Evolutionary conservation across 2,888 invertebrate species (phyloP).

Genomic region (Drosophila merina): DNA sequence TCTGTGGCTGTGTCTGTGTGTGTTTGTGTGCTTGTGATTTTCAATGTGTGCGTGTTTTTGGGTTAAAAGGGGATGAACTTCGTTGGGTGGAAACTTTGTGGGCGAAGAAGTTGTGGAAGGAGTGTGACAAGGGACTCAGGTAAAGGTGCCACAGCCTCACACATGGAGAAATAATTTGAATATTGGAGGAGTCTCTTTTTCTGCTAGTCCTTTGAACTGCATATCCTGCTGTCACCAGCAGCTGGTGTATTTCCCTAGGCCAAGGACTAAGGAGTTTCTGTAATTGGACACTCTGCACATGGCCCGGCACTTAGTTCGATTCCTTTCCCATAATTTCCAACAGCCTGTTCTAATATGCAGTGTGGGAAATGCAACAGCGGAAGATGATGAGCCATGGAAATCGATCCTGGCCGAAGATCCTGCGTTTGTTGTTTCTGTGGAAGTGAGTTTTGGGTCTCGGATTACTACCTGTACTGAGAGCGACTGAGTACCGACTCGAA

Average conservation of each 20-base stretch:
- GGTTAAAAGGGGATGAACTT: conserved; percentile 68
- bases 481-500: conserved; percentile 23
- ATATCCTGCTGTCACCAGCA: conserved; percentile 60
- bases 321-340: conserved; percentile 56
- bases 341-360: conserved; percentile 64
- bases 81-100: conserved; percentile 15
- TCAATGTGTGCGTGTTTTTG: conserved; percentile 31
- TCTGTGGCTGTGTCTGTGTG: conserved; percentile 1
- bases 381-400: conserved; percentile 32
- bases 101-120: too few species aligned
- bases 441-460: conserved; percentile 56
- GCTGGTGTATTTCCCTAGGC: conserved; percentile 60
- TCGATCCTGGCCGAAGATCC: conserved; percentile 34
- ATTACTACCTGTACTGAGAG: conserved; percentile 39
- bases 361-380: conserved; percentile 56
- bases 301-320: conserved; percentile 42
- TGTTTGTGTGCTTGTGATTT: conserved; percentile 17
- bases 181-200: neutral
- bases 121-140: neutral
- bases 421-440: conserved; percentile 32
- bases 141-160: conserved; percentile 12
- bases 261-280: conserved; percentile 17
- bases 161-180: neutral
- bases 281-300: conserved; percentile 70
- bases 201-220: conserved; percentile 7